Conservation (phyloP, 1,140 invertebrate genomes). For the Megalopta genalis region DNA sequence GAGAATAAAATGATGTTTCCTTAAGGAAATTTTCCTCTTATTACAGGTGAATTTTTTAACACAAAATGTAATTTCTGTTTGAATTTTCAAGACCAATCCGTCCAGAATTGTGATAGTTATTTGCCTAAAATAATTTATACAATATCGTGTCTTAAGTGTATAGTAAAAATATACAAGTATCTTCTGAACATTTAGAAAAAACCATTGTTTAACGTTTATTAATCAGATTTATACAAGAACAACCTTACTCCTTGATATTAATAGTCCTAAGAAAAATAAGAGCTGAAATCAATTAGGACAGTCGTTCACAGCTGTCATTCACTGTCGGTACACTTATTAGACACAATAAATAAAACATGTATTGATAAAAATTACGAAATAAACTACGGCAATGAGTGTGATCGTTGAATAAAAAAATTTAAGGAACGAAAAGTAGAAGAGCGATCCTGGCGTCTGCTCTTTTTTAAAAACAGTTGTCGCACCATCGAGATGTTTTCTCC, state of each 20-base stretch:
- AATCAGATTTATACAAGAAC: slow-evolving; percentile 49
- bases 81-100: slow-evolving; percentile 17
- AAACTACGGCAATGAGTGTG: background rate
- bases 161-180: background rate
- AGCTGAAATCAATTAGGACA: slow-evolving; percentile 6
- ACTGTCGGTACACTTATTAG: background rate
- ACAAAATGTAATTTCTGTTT: background rate
- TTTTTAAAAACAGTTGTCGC: background rate
- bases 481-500: background rate
- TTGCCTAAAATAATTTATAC: slow-evolving; percentile 21
- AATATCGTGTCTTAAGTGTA: slow-evolving; percentile 14
- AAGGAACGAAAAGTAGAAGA: background rate
- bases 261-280: slow-evolving; percentile 7
- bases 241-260: slow-evolving; percentile 33
- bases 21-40: too few species aligned
- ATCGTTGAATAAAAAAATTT: slow-evolving; percentile 10
- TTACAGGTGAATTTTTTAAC: too few species aligned
- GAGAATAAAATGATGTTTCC: slow-evolving; percentile 60
- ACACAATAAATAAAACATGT: slow-evolving; percentile 27
- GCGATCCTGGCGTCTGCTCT: background rate
- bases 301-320: background rate
- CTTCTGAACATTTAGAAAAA: slow-evolving; percentile 37
- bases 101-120: slow-evolving; percentile 39
- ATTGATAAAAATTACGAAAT: background rate
- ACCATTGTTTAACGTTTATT: slow-evolving; percentile 44